Conservation (phyloP, 2,797 vertebrate genomes). For the Melanotaenia nigrans region DNA sequence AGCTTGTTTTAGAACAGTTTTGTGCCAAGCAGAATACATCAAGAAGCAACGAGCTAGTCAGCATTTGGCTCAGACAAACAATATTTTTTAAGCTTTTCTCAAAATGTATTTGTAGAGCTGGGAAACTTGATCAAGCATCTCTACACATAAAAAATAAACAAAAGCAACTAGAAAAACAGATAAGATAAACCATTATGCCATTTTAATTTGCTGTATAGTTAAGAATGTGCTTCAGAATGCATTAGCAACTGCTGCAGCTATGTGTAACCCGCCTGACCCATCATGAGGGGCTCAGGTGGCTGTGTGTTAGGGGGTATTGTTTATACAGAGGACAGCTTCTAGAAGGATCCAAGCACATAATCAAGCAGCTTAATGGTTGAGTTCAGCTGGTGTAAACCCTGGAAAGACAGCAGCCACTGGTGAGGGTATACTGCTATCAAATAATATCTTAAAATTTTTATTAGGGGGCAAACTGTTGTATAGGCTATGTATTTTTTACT, state of each 20-base stretch:
- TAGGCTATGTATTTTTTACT: no score
- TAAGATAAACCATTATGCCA: not conserved
- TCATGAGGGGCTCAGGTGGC: constrained; percentile 54
- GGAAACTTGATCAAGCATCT: not conserved
- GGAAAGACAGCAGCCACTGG: not conserved
- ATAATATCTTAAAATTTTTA: not conserved
- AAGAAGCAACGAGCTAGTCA: not conserved
- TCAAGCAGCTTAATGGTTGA: constrained; percentile 25
- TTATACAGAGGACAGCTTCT: constrained; percentile 28
- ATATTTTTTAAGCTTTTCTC: constrained; percentile 26
- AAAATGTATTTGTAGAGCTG: constrained; percentile 15
- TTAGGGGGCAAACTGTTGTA: not conserved
- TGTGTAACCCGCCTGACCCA: constrained; percentile 33
- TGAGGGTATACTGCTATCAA: not conserved
- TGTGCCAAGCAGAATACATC: constrained; percentile 14
- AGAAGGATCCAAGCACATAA: constrained; percentile 28
- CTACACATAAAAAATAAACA: not conserved
- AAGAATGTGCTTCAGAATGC: constrained; percentile 19
- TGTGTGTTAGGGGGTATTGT: constrained; percentile 14
- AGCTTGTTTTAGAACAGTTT: constrained; percentile 14
- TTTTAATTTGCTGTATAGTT: constrained; percentile 7
- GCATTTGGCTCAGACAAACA: constrained; percentile 2
- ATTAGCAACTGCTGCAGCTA: constrained; percentile 16
- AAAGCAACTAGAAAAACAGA: not conserved
- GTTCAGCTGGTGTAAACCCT: constrained; percentile 14